phyloP scores from a whole-genome alignment of 2,888 invertebrate species.

The Vanessa cardui region DNA sequence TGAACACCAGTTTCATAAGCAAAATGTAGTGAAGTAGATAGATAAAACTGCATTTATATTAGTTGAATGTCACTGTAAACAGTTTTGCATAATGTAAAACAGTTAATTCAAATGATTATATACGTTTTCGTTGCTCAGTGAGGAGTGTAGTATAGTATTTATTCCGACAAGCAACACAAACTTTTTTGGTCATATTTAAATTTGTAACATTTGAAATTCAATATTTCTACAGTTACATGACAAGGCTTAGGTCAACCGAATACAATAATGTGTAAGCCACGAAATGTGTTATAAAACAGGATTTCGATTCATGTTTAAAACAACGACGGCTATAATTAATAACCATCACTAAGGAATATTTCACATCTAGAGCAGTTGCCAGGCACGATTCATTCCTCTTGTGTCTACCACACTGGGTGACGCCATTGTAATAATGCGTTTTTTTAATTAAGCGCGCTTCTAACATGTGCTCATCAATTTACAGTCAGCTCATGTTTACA shows the following conservation, averaged over 20 bases:
- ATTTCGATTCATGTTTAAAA: constrained; percentile 2
- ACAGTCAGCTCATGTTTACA: constrained; percentile 9
- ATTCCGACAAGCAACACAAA: constrained; percentile 9
- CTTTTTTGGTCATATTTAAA: constrained; percentile 23
- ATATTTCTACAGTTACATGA: constrained; percentile 19
- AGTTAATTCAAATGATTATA: not conserved
- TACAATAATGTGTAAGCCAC: constrained; percentile 10
- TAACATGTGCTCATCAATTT: constrained; percentile 22
- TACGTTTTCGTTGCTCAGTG: not conserved
- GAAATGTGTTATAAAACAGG: not conserved
- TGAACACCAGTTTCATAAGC: not conserved
- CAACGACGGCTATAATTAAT: constrained; percentile 11
- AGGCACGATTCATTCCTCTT: constrained; percentile 35
- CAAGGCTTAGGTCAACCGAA: constrained; percentile 24
- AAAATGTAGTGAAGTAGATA: not conserved
- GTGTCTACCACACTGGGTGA: constrained; percentile 39
- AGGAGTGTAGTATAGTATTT: not conserved
- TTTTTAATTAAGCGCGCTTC: constrained; percentile 36
- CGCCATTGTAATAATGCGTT: constrained; percentile 44
- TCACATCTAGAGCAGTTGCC: constrained; percentile 28
- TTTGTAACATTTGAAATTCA: constrained; percentile 24
- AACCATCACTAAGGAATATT: constrained; percentile 9
- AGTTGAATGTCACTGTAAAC: not conserved
- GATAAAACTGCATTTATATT: not conserved
- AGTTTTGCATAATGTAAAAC: not conserved